phyloP scores from a whole-genome alignment of 2,797 vertebrate species.

The Chaenodraco wilsoni region DNA sequence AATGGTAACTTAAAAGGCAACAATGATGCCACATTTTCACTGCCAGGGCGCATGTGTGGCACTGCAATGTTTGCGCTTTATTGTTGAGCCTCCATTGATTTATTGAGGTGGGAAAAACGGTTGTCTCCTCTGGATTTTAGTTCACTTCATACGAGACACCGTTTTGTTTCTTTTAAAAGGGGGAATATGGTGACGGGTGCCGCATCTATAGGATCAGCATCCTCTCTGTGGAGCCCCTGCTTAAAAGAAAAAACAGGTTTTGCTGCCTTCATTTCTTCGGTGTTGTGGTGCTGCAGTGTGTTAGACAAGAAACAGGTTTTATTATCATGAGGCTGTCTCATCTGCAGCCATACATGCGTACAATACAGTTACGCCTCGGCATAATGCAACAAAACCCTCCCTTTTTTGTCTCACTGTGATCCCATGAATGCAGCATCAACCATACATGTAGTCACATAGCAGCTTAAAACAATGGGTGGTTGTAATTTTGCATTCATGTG shows the following conservation, averaged over 20 bases:
- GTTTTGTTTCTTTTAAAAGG: conserved; percentile 38
- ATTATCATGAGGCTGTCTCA: conserved; percentile 25
- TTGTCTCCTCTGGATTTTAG: conserved; percentile 9
- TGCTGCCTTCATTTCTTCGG: conserved; percentile 51
- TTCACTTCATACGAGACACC: conserved; percentile 22
- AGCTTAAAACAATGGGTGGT: conserved; percentile 1
- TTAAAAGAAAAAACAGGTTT: conserved; percentile 62
- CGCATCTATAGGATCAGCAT: conserved; percentile 61
- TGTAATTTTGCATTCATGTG: not conserved
- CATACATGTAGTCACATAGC: conserved; percentile 46
- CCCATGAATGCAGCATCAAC: conserved; percentile 56
- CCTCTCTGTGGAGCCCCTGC: conserved; percentile 63
- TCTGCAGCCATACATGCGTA: conserved; percentile 28
- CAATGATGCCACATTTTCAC: conserved; percentile 28
- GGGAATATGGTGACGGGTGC: conserved; percentile 60
- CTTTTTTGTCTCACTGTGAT: conserved; percentile 51
- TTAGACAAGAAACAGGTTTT: conserved; percentile 25
- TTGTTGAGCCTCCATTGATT: conserved; percentile 51
- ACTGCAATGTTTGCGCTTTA: conserved; percentile 41
- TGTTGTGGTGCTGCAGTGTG: conserved; percentile 62
- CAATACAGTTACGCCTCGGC: conserved; percentile 54
- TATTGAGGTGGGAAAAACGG: not conserved
- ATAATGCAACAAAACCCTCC: conserved; percentile 69
- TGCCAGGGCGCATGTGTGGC: conserved; percentile 50
- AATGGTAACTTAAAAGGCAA: conserved; percentile 41